These are phyloP conservation scores for Philhelius pedissequus DNA, from an alignment of 2,888 invertebrate species.

Conservation along the genomic window DNA sequence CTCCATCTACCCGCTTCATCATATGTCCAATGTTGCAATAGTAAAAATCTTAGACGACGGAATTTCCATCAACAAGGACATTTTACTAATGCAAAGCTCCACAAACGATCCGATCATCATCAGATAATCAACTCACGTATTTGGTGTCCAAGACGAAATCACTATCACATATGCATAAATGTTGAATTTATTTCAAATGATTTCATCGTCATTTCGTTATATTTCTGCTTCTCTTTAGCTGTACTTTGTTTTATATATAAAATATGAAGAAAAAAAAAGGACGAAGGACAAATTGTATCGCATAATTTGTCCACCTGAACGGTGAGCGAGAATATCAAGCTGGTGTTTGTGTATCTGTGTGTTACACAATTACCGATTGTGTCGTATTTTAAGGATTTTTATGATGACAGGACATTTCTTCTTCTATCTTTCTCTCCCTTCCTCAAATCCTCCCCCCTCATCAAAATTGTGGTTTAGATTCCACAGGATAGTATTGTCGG, in stretches of 20 bases:
- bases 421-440: no score
- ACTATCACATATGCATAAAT: slow-evolving; percentile 76
- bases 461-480: not conserved
- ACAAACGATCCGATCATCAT: slow-evolving; percentile 46
- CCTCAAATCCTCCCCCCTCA: not conserved
- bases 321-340: not conserved
- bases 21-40: slow-evolving; percentile 12
- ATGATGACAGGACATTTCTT: slow-evolving; percentile 49
- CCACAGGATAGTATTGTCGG: not conserved
- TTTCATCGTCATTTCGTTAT: slow-evolving; percentile 30
- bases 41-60: slow-evolving; percentile 65
- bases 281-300: slow-evolving; percentile 61
- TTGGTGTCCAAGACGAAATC: slow-evolving; percentile 75
- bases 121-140: slow-evolving; percentile 69
- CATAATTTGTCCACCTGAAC: slow-evolving; percentile 65
- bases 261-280: not conserved
- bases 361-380: slow-evolving; percentile 66
- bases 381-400: slow-evolving; percentile 67
- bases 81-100: slow-evolving; percentile 47
- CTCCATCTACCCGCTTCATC: not conserved
- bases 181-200: slow-evolving; percentile 73
- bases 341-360: not conserved
- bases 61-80: slow-evolving; percentile 65
- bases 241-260: not conserved
- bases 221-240: not conserved